Evolutionary conservation across 2,888 invertebrate genomes (phyloP).

Genomic region (Anticlea derivata): DNA sequence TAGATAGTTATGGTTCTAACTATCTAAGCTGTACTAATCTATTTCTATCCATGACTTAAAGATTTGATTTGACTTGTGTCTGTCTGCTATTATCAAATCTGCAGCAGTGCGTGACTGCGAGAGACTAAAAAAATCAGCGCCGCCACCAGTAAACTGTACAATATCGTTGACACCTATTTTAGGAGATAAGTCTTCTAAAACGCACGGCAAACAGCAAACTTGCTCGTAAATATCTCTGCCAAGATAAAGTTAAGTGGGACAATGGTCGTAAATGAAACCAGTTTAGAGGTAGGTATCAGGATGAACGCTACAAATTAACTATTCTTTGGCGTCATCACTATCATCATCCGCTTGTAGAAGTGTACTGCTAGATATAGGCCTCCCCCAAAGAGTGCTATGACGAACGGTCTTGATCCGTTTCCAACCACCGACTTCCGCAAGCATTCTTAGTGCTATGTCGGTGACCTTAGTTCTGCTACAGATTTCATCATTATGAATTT

Average conservation of each 20-base stretch:
- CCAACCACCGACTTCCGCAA: no score
- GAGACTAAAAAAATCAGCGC: conserved; percentile 1
- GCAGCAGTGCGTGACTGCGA: no score
- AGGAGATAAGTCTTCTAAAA: conserved; percentile 33
- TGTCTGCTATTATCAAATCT: no score
- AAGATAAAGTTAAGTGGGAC: conserved; percentile 51
- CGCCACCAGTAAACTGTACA: conserved; percentile 13
- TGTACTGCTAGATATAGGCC: not conserved
- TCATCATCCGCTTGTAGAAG: not conserved
- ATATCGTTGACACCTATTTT: conserved; percentile 32
- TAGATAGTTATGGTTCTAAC: no score
- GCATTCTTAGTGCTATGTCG: no score
- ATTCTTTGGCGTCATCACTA: not conserved
- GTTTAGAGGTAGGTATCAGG: conserved; percentile 21
- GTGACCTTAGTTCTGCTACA: no score
- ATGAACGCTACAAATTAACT: conserved; percentile 20
- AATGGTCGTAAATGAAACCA: conserved; percentile 46
- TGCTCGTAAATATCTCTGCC: conserved; percentile 40
- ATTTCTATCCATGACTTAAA: no score
- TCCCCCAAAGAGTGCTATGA: no score
- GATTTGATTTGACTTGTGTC: no score
- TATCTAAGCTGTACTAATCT: no score
- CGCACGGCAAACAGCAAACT: conserved; percentile 38
- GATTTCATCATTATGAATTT: no score
- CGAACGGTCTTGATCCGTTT: no score